phyloP scores from a whole-genome alignment of 2,888 invertebrate genomes.

The Nemotelus nigrinus region DNA sequence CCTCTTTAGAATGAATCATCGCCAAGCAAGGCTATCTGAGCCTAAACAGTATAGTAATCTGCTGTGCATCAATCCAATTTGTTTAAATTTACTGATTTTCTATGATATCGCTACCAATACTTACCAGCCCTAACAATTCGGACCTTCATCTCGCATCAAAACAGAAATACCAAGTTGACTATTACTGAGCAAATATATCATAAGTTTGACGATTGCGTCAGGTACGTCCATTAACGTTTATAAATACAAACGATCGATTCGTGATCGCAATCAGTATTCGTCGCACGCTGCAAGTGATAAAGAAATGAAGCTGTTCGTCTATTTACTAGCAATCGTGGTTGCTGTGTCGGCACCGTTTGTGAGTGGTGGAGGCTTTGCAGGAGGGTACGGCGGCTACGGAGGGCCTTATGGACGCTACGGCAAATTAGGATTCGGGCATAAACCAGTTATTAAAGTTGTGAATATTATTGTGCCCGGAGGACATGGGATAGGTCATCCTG shows the following conservation, averaged over 20 bases:
- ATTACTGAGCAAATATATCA: too few relatives aligned
- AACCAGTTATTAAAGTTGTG: slow-evolving; percentile 16
- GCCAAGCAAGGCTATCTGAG: too few relatives aligned
- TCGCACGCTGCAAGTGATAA: not conserved
- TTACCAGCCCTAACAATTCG: too few relatives aligned
- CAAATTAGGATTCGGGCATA: not conserved
- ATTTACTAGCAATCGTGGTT: slow-evolving; percentile 1
- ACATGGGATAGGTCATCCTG: not conserved
- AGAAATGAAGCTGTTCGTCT: slow-evolving; percentile 11
- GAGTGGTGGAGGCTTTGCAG: slow-evolving; percentile 1
- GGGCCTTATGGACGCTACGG: not conserved
- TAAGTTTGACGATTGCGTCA: slow-evolving; percentile 24
- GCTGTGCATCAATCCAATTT: too few relatives aligned
- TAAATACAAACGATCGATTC: slow-evolving; percentile 18
- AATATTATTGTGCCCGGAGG: slow-evolving; percentile 12
- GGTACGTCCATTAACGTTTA: slow-evolving; percentile 24
- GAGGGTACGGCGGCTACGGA: not conserved
- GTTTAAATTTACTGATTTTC: too few relatives aligned
- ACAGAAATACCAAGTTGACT: too few relatives aligned
- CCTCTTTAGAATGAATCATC: too few relatives aligned
- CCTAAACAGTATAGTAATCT: too few relatives aligned
- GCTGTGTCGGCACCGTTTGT: not conserved
- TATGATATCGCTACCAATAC: too few relatives aligned
- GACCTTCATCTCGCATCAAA: too few relatives aligned
- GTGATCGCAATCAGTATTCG: slow-evolving; percentile 1